These are phyloP conservation scores for Pseudococcus jackbeardsleyi DNA, from an alignment of 2,888 invertebrate genomes.

Conservation along the genomic window DNA sequence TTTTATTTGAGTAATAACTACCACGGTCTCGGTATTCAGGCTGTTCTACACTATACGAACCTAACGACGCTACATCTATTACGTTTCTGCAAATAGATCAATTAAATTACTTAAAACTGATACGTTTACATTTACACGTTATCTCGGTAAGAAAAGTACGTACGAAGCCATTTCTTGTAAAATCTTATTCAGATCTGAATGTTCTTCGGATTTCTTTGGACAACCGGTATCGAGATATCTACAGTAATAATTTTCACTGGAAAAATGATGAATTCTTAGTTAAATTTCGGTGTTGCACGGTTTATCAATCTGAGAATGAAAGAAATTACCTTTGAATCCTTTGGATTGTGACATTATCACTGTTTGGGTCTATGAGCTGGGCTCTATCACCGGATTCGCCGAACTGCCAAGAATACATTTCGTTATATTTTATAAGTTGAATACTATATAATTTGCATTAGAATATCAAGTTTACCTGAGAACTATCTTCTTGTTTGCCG, in stretches of 20 bases:
- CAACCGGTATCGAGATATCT: slow-evolving; percentile 70
- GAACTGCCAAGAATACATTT: slow-evolving; percentile 54
- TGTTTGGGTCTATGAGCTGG: slow-evolving; percentile 56
- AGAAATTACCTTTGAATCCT: slow-evolving; percentile 51
- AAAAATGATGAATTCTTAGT: background rate
- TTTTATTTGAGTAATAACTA: slow-evolving; percentile 72
- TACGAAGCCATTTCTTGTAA: slow-evolving; percentile 92
- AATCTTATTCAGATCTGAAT: slow-evolving; percentile 89
- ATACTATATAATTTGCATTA: background rate
- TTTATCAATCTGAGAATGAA: background rate
- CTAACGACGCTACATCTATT: slow-evolving; percentile 93
- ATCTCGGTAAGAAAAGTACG: slow-evolving; percentile 69
- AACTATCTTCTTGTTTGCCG: slow-evolving; percentile 59
- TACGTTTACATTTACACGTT: background rate
- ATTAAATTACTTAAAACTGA: slow-evolving; percentile 2
- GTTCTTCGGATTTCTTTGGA: slow-evolving; percentile 88
- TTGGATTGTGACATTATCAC: slow-evolving; percentile 47
- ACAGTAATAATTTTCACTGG: slow-evolving; percentile 56
- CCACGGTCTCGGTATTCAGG: slow-evolving; percentile 89
- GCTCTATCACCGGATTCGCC: slow-evolving; percentile 63
- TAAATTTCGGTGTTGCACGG: background rate
- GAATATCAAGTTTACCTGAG: slow-evolving; percentile 32
- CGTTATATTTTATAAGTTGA: background rate
- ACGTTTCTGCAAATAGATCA: slow-evolving; percentile 79
- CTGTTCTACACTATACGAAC: slow-evolving; percentile 88